A percentile compares a stretch with the other conserved stretches of the same genome.
Evolutionary conservation across 1,140 invertebrate genomes (phyloP).

Genomic region (Diorhabda sublineata): DNA sequence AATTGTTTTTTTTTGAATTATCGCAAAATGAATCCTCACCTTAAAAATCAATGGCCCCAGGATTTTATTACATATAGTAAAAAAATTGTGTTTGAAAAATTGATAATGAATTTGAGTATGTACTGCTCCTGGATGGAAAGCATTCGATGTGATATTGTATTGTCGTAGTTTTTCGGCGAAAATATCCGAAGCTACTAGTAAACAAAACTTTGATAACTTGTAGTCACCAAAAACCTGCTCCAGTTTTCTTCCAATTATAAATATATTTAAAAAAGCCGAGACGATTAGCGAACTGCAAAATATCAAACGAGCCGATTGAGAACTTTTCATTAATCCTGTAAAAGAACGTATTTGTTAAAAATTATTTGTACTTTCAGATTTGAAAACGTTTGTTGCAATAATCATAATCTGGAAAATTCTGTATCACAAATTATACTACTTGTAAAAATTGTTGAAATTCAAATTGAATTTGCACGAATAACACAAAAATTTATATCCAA

Average conservation of each 20-base stretch:
- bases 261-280: constrained; percentile 45
- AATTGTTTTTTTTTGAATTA: no score
- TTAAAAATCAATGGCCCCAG: not conserved
- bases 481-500: no score
- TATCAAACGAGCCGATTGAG: constrained; percentile 47
- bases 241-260: constrained; percentile 16
- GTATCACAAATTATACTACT: no score
- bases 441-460: no score
- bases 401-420: no score
- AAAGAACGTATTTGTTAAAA: not conserved
- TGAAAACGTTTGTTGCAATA: no score
- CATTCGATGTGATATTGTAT: constrained; percentile 31
- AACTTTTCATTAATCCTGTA: constrained; percentile 49
- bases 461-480: no score
- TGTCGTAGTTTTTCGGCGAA: constrained; percentile 55
- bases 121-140: constrained; percentile 3
- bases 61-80: not conserved
- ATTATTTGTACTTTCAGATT: no score
- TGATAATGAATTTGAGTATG: not conserved
- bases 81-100: not conserved
- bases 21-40: no score
- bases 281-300: constrained; percentile 42
- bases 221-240: constrained; percentile 39
- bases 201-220: constrained; percentile 56
- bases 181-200: constrained; percentile 62